Evolutionary conservation across 2,113 vertebrate species (phyloP).

Genomic region (Crotalus horridus): DNA sequence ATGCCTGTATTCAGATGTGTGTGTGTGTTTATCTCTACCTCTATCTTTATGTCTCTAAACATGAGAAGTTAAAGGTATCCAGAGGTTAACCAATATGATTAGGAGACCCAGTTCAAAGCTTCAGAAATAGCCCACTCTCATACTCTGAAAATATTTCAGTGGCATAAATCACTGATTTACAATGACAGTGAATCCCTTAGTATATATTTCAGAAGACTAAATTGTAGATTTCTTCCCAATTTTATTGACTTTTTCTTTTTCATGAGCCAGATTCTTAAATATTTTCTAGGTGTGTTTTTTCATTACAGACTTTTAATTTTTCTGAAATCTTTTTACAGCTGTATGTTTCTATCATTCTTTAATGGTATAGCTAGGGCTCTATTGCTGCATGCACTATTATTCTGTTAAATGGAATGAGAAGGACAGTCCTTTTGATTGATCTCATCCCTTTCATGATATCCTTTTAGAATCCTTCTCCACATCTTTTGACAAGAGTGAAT

Average conservation of each 20-base stretch:
- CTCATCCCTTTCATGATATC: no score
- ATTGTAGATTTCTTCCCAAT: not conserved
- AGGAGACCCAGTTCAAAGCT: not conserved
- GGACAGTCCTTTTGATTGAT: not conserved
- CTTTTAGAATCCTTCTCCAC: not conserved
- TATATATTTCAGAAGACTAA: not conserved
- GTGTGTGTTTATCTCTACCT: not conserved
- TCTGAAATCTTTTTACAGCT: not conserved
- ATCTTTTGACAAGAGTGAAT: not conserved
- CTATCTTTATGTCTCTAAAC: not conserved
- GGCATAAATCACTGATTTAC: not conserved
- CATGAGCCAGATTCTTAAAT: not conserved
- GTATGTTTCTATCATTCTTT: not conserved
- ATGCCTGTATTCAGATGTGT: not conserved
- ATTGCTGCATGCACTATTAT: not conserved
- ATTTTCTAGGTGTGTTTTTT: not conserved
- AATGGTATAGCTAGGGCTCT: not conserved
- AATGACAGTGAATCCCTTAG: not conserved
- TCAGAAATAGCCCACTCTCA: not conserved
- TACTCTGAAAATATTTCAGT: not conserved
- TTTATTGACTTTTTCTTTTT: not conserved
- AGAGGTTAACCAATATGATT: not conserved
- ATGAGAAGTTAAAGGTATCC: not conserved
- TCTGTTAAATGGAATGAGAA: not conserved
- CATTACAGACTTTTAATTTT: not conserved